Conservation (phyloP, 2,113 vertebrate genomes). For the Forbesichthys agassizii region DNA sequence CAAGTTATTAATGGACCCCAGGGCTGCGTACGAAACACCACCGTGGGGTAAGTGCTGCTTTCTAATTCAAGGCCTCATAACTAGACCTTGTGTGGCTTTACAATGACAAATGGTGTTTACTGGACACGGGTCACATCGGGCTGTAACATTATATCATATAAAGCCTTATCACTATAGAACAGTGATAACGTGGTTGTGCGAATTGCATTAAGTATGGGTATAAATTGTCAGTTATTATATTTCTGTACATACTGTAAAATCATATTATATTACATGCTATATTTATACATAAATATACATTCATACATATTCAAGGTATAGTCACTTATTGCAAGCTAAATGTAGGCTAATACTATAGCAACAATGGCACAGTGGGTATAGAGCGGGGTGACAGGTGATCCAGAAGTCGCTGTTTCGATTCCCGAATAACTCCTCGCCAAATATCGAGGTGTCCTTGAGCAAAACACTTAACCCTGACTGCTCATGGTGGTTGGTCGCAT, state of each 20-base stretch:
- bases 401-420: too few species aligned
- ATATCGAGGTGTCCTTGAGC: too few species aligned
- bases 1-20: conserved; percentile 65
- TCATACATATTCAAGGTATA: too few species aligned
- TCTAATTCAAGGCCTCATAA: conserved; percentile 45
- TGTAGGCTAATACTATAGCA: too few species aligned
- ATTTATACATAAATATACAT: too few species aligned
- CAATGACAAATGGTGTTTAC: conserved; percentile 53
- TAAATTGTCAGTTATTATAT: neutral
- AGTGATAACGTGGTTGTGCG: conserved; percentile 3
- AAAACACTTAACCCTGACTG: too few species aligned
- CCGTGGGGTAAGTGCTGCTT: conserved; percentile 46
- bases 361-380: too few species aligned
- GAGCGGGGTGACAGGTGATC: too few species aligned
- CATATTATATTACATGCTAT: too few species aligned
- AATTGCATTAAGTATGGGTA: conserved; percentile 8
- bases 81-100: conserved; percentile 27
- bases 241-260: conserved; percentile 10
- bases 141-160: conserved; percentile 20
- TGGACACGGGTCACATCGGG: conserved; percentile 23
- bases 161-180: conserved; percentile 10
- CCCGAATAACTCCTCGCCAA: too few species aligned
- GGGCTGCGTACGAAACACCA: conserved; percentile 39
- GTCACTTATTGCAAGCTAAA: too few species aligned
- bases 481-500: too few species aligned